Evolutionary conservation across 2,797 vertebrate genomes (phyloP).

Genomic region (Molossus molossus): DNA sequence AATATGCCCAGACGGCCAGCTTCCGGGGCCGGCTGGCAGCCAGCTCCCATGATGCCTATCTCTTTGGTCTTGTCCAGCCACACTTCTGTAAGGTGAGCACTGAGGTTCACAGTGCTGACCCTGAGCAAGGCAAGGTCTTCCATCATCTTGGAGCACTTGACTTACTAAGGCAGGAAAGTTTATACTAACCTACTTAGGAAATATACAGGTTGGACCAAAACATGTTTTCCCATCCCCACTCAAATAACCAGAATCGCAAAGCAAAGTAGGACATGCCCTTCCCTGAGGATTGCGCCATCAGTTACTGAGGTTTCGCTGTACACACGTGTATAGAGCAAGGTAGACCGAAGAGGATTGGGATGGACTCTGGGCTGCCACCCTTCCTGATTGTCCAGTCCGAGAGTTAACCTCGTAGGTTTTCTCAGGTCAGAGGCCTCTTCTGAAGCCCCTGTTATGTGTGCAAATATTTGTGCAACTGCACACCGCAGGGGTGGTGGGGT

Average conservation of each 20-base stretch:
- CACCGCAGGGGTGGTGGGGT: background rate
- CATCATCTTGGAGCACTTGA: conserved; percentile 7
- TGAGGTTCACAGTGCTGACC: conserved; percentile 70
- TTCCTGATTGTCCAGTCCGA: conserved; percentile 53
- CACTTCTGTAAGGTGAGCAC: background rate
- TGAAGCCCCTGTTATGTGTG: background rate
- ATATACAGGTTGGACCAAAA: conserved; percentile 51
- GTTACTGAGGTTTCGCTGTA: conserved; percentile 72
- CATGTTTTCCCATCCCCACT: background rate
- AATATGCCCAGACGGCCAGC: background rate
- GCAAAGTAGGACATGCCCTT: background rate
- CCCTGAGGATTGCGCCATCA: conserved; percentile 75
- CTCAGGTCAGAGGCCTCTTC: conserved; percentile 39
- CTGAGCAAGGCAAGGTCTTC: conserved; percentile 71
- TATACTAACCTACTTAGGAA: conserved; percentile 64
- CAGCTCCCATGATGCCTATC: background rate
- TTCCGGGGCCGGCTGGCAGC: background rate
- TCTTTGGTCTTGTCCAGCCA: conserved; percentile 73
- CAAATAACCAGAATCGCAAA: conserved; percentile 58
- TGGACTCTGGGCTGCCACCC: conserved; percentile 1
- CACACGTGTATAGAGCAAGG: conserved; percentile 25
- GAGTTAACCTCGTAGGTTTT: background rate
- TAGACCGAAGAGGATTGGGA: conserved; percentile 4
- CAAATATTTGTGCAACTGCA: conserved; percentile 63
- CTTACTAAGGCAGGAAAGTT: conserved; percentile 78